phyloP scores from a whole-genome alignment of 2,113 vertebrate genomes.

The Smithornis capensis region DNA sequence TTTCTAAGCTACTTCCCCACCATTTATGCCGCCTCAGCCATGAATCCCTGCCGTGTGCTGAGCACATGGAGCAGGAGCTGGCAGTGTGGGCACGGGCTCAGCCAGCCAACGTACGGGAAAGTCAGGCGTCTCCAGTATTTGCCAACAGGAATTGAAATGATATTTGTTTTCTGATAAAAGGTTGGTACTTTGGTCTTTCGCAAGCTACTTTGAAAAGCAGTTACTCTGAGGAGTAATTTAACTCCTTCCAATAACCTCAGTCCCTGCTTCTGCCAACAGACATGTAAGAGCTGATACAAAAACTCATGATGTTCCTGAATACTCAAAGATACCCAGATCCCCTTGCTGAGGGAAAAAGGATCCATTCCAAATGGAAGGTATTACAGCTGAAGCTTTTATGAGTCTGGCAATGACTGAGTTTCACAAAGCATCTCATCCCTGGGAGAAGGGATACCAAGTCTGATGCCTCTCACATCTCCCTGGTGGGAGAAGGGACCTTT shows the following conservation, averaged over 20 bases:
- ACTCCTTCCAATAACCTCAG: not conserved
- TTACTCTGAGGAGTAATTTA: not conserved
- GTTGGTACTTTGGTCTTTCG: constrained; percentile 36
- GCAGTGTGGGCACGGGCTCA: not conserved
- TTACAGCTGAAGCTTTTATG: not conserved
- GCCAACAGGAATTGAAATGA: not conserved
- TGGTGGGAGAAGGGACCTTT: fast-evolving
- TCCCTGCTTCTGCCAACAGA: fast-evolving
- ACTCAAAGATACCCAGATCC: not conserved
- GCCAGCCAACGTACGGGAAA: not conserved
- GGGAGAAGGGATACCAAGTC: not conserved
- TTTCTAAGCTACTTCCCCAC: constrained; percentile 3
- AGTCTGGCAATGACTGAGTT: not conserved
- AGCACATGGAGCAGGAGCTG: not conserved
- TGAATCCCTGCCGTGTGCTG: fast-evolving
- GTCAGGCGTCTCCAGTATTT: not conserved
- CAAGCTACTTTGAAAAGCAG: not conserved
- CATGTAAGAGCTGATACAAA: not conserved
- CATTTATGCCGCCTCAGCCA: not conserved
- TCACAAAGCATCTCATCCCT: not conserved
- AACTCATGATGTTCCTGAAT: not conserved
- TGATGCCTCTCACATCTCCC: not conserved
- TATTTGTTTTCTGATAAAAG: constrained; percentile 55
- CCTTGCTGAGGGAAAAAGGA: not conserved
- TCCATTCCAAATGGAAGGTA: not conserved